Base-by-base conservation (phyloP, 37 sponge, comb jelly and placozoan genomes). In the Hormiphora californensis region DNA sequence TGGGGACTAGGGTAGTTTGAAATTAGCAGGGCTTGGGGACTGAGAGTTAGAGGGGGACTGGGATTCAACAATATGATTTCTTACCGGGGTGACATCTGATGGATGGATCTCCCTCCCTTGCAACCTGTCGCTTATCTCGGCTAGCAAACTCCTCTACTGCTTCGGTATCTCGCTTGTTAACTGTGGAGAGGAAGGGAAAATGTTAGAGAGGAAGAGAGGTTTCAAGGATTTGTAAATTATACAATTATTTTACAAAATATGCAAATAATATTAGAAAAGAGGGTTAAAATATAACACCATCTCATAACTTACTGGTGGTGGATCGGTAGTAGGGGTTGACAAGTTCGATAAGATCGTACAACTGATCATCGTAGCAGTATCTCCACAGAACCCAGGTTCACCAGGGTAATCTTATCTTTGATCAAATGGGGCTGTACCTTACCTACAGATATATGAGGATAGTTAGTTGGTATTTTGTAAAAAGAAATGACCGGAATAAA, bases 341-440 rank as follows among this genome's bases (percentile, higher is more conserved):
- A 25, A 65, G 4, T 19, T 65, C 67, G 1, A 65, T 33, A 4
- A 65, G 37, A 17, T 65, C 67, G 67, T 65, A 65, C 3, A 65
- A 28, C 67, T 65, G 67, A 38, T 65, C 67, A 38, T 65, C 67
- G 17, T 65, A 65, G 67, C 67, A 65, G 35, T 65, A 65, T 17
- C 67, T 65, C 67, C 67, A 65, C 36, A 65, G 37, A 28, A n/a
- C 67, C 67, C 37, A 65, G 37, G 67, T 65, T 65, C 37, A 65
- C 67, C 36, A 65, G 37, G 8, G 67, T 65, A 7, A 65, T 65
- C 67, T 39, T 65, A n/a, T n/a, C n/a, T n/a, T n/a, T n/a, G n/a
- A n/a, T n/a, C n/a, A n/a, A n/a, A n/a, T n/a, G n/a, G n/a, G n/a
- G n/a, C n/a, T n/a, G n/a, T n/a, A n/a, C n/a, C n/a, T n/a, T n/a